Base-by-base conservation (phyloP, 53 echinoderm and acorn worm genomes). In the Arbacia lixula region DNA sequence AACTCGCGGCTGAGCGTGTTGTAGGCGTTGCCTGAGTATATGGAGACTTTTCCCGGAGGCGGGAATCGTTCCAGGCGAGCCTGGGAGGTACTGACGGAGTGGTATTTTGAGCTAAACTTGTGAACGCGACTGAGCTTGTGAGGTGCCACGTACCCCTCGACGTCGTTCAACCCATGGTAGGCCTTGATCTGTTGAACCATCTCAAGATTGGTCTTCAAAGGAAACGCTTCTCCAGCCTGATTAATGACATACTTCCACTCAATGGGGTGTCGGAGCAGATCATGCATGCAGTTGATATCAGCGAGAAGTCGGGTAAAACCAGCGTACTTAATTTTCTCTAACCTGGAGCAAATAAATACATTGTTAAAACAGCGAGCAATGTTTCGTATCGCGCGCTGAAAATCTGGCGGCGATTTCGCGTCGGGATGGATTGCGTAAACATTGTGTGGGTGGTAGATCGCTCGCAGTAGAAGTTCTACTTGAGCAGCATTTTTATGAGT, bases 221-320 rank as follows among this genome's bases (percentile, higher is more conserved):
- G 82, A 46, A 81, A 81, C 9, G 82, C 82, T 46, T 81, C 82
- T 20, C 64, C 82, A n/a, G 46, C 43, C 49, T 71, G 85, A 34
- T 85, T 85, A 25, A 85, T 71, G 30, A 85, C 72, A 43, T 85
- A 85, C 16, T 39, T 34, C 85, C 71, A 85, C 35, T 87, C 42
- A 0, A 87, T 35, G 12, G 80, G 74, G 49, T 89, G 80, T n/a
- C 65, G 19, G 11, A 89, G 14, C n/a, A 91, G 60, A 63, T 94
- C 94, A 19, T 28, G 36, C 94, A 91, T 91, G 41, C 94, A 94
- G 84, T 94, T 89, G 20, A 91, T 84, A 76, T 94, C 94, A 11
- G 94, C 91, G 39, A 84, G 33, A 6, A 94, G 74, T 1, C 89
- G 55, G 1, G 84, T 62, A 52, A 71, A 65, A 3, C 89, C 77